These are phyloP conservation scores for Platyscapa corneri DNA, from an alignment of 1,140 invertebrate species.

Conservation along the genomic window DNA sequence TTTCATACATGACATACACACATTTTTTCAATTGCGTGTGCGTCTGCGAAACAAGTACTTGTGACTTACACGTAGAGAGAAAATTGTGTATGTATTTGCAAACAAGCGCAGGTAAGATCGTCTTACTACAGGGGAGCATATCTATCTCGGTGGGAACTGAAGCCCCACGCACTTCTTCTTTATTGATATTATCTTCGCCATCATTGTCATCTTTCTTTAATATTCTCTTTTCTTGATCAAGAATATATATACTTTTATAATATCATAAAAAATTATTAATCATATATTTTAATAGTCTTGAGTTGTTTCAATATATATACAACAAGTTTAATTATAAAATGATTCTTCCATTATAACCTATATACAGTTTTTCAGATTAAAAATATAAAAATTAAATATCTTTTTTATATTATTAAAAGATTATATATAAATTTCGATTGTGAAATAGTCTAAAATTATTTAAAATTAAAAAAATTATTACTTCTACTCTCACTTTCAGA, in stretches of 20 bases:
- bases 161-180: slow-evolving; percentile 62
- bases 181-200: not conserved
- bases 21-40: not conserved
- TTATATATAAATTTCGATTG: too few relatives aligned
- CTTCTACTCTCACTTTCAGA: too few relatives aligned
- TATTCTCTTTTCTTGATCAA: not conserved
- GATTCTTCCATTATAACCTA: too few relatives aligned
- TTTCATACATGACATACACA: not conserved
- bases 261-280: too few relatives aligned
- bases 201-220: not conserved
- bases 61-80: slow-evolving; percentile 49
- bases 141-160: slow-evolving; percentile 71
- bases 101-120: slow-evolving; percentile 61
- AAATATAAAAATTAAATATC: too few relatives aligned
- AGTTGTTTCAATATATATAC: not conserved
- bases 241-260: too few relatives aligned
- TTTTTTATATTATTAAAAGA: too few relatives aligned
- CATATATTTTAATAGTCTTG: not conserved
- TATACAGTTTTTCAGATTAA: too few relatives aligned
- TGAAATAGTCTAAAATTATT: too few relatives aligned
- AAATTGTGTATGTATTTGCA: slow-evolving; percentile 4
- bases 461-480: too few relatives aligned
- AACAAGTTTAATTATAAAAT: not conserved
- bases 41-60: not conserved
- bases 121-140: slow-evolving; percentile 57